Base-by-base conservation (phyloP, 2,113 vertebrate species). In the Neopipo cinnamomea region DNA sequence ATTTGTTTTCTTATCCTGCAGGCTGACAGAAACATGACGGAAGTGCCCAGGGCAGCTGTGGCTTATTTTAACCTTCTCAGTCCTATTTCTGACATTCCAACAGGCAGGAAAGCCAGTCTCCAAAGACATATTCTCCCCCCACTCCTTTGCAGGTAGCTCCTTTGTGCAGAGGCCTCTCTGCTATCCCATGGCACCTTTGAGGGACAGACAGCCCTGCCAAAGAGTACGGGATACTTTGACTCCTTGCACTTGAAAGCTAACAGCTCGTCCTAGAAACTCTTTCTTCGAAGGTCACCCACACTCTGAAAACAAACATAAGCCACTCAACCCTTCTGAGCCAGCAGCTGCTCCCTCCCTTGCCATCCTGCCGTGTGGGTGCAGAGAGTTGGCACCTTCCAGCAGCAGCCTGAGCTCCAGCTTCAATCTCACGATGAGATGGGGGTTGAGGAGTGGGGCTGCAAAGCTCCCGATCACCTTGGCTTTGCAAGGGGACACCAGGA, bases 141-240 rank as follows among this genome's bases (percentile, higher is more conserved):
- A 18, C 3, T 30, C 23, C 27, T 67, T 50, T 56, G 23, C 31
- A 85, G 35, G 23, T 1, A 53, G 31, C n/a, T 39, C 7, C 35
- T 73, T 73, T 33, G n/a, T 44, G 30, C 47, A 72, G 62, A 47
- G 15, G 33, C 35, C 33, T 50, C 52, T 39, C 65, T 4, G 6
- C 25, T 42, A 6, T 37, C 25, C 44, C 37, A 3, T 6, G 4
- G 39, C 33, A 42, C 20, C 30, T 27, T 19, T 0, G 1, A 19
- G 27, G 23, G n/a, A 39, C 39, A 63, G 30, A 12, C 4, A 66
- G 12, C 12, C 35, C 33, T 56, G 30, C 27, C 39, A 23, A 52
- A 31, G 31, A 55, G 44, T 5, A 30, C 0, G 0, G 46, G 13
- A 27, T 82, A 5, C 59, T 88, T 62, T 53, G n/a, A 30, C 37